Percentiles rank a stretch among this genome's conserved stretches.
These are phyloP conservation scores for Cydia pomonella DNA, from an alignment of 1,140 invertebrate species.

Conservation along the genomic window DNA sequence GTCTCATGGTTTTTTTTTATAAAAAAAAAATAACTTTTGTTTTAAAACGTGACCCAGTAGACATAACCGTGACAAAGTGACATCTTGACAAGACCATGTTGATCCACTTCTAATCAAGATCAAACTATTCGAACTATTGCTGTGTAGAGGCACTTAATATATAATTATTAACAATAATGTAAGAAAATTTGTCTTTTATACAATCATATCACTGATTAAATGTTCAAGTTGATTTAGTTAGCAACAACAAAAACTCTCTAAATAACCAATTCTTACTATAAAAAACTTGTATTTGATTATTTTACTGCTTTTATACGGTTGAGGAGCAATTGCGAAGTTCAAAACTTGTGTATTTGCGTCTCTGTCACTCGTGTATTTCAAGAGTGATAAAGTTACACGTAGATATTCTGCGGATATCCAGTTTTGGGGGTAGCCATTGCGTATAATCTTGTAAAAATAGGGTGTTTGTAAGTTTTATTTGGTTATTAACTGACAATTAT, in stretches of 20 bases:
- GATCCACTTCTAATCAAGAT: background rate
- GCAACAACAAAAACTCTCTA: background rate
- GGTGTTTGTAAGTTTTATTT: too few species aligned
- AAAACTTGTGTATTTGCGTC: too few species aligned
- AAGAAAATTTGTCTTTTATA: slow-evolving; percentile 21
- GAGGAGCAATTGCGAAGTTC: background rate
- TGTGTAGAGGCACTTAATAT: slow-evolving; percentile 28
- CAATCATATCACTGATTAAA: background rate
- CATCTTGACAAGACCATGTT: background rate
- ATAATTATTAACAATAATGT: slow-evolving; percentile 11
- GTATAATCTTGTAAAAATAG: too few species aligned
- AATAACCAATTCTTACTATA: background rate
- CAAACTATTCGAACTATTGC: slow-evolving; percentile 1
- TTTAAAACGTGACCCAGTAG: background rate
- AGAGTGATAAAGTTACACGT: too few species aligned
- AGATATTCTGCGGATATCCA: too few species aligned
- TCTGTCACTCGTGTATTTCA: too few species aligned
- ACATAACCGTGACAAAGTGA: background rate
- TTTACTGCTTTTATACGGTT: background rate
- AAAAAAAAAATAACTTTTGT: too few species aligned
- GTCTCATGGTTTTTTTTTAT: too few species aligned
- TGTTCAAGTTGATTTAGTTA: background rate
- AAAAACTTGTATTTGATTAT: too few species aligned
- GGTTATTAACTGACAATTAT: background rate
- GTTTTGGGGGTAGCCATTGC: too few species aligned